Evolutionary conservation across 2,113 vertebrate species (phyloP), one percentile per base, ranked within the genome.

Genomic region (Mesitornis unicolor): DNA sequence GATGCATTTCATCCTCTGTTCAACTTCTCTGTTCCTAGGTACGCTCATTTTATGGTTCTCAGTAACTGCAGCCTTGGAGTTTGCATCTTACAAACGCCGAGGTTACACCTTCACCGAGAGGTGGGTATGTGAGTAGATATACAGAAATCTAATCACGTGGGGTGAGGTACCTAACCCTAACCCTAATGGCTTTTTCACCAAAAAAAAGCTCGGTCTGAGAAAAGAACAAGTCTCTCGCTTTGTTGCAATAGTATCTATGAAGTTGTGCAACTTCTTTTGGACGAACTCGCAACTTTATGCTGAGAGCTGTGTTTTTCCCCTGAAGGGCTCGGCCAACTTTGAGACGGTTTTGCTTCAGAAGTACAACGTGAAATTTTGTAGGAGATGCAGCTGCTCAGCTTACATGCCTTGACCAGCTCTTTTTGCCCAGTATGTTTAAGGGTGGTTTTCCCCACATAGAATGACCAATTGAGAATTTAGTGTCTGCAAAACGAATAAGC

Each of bases 351-450:
- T 53, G 24, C 21, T 67, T 74, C 17, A 53, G 12, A 65, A 53
- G 10, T 29, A 35, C 31, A 7, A 19, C 29, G 35, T 67, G 26
- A 42, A 57, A 11, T 33, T 10, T 16, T 56, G 17, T 31, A 28
- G 4, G 51, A 71, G 53, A 54, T 76, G 29, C 40, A 71, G 33
- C 16, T 36, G 20, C 15, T 75, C 56, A 26, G 12, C 53, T 78
- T 33, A 7, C 2, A 0, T 3, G 4, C 19, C 20, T 45, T 36
- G 6, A 70, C 24, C 3, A 12, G 2, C 3, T 31, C 26, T 29
- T 36, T 78, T 48, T 24, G 60, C 50, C 29, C 11, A 1, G 9
- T 71, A 13, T 43, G 19, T 56, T 68, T 79, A 22, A 87, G 73
- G 43, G 14, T 6, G 56, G 13, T 5, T 26, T 53, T 80, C 43